These are phyloP conservation scores for Enteromius fasciolatus DNA, from an alignment of 2,797 vertebrate genomes.

Conservation along the genomic window DNA sequence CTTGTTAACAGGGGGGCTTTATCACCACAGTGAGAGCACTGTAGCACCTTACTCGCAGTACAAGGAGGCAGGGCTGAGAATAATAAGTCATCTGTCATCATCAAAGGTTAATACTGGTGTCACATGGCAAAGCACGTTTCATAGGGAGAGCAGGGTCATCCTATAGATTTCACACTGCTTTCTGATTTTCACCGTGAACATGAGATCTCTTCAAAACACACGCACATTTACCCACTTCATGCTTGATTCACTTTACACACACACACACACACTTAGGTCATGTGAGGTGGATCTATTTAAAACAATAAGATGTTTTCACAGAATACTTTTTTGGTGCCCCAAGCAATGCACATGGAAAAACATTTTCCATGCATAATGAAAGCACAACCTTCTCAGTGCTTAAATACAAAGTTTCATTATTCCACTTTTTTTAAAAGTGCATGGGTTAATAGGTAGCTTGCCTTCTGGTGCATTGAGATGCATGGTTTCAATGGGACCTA, in stretches of 20 bases:
- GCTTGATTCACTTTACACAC: constrained; percentile 26
- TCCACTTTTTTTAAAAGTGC: background rate
- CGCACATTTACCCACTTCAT: constrained; percentile 16
- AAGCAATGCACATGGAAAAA: background rate
- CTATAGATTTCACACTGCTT: constrained; percentile 75
- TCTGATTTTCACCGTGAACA: constrained; percentile 76
- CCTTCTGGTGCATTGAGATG: constrained; percentile 95
- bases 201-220: constrained; percentile 61
- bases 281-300: constrained; percentile 13
- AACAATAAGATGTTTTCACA: background rate
- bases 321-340: background rate
- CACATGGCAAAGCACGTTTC: constrained; percentile 39
- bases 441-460: constrained; percentile 60
- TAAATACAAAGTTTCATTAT: background rate
- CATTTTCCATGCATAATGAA: background rate
- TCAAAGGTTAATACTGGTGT: constrained; percentile 75
- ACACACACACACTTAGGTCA: constrained; percentile 10
- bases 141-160: constrained; percentile 58
- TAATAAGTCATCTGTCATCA: constrained; percentile 68
- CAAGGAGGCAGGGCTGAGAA: constrained; percentile 70
- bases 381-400: constrained; percentile 6
- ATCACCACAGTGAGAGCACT: constrained; percentile 6
- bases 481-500: constrained; percentile 97
- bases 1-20: constrained; percentile 20
- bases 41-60: constrained; percentile 2